Percentiles rank a stretch among this genome's conserved stretches.
Conservation (phyloP, 1,140 invertebrate species). For the Brachionus manjavacas region DNA sequence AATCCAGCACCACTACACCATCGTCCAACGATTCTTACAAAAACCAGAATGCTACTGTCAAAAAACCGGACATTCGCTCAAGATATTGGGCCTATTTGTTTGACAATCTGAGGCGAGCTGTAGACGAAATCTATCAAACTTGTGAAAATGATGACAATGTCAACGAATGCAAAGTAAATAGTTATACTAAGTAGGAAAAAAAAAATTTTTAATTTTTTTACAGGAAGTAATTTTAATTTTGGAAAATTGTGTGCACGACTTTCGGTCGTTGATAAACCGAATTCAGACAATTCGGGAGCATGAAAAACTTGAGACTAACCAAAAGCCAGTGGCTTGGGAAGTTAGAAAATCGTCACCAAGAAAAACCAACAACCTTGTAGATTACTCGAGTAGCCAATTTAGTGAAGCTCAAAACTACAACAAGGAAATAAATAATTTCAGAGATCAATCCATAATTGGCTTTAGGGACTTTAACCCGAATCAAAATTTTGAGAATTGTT, state of each 20-base stretch:
- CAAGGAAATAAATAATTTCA: not conserved
- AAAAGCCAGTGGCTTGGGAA: constrained; percentile 85
- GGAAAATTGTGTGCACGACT: constrained; percentile 86
- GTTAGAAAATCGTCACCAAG: constrained; percentile 81
- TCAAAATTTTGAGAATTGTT: not conserved
- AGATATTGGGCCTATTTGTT: constrained; percentile 90
- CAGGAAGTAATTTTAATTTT: constrained; percentile 87
- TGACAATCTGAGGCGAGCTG: constrained; percentile 82
- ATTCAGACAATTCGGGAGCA: constrained; percentile 86
- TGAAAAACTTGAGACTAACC: constrained; percentile 71
- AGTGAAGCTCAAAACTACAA: not conserved
- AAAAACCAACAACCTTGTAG: constrained; percentile 48
- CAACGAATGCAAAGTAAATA: constrained; percentile 63
- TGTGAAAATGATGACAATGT: constrained; percentile 66
- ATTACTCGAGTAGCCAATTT: not conserved
- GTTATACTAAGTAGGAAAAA: not conserved
- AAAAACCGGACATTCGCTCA: constrained; percentile 11
- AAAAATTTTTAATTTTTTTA: constrained; percentile 54
- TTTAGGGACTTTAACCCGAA: constrained; percentile 16
- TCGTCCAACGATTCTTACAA: not conserved
- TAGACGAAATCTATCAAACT: constrained; percentile 67
- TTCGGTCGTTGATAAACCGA: constrained; percentile 84
- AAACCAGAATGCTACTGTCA: not conserved
- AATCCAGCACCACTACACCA: not conserved
- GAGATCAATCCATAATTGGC: not conserved